Percentiles rank a stretch among this genome's conserved stretches.
Conservation (phyloP, 92 coral and sea anemone species). For the Phymanthus crucifer region DNA sequence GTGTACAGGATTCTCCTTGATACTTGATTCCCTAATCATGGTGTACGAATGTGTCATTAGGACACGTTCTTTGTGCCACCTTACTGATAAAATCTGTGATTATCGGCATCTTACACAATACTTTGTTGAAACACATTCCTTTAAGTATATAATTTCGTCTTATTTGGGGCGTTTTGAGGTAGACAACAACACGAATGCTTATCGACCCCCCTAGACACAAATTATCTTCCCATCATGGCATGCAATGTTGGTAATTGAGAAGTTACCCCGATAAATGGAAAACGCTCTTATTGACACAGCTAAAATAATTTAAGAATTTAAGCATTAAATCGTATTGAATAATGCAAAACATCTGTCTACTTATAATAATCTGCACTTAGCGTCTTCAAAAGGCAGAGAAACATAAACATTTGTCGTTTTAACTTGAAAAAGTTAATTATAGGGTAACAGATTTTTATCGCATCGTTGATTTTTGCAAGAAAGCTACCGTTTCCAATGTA, state of each 20-base stretch:
- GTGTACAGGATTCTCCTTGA: not conserved
- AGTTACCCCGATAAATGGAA: not conserved
- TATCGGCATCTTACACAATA: not conserved
- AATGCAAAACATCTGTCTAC: not conserved
- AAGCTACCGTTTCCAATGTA: no score
- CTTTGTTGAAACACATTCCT: conserved; percentile 8
- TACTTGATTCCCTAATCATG: not conserved
- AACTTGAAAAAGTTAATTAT: not conserved
- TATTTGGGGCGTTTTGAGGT: not conserved
- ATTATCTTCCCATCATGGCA: not conserved
- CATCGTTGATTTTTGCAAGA: no score
- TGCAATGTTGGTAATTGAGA: not conserved
- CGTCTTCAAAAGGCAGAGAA: not conserved
- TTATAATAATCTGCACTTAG: not conserved
- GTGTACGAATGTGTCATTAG: not conserved
- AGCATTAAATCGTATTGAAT: not conserved
- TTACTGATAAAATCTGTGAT: not conserved
- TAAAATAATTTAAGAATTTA: not conserved
- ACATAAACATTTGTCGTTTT: not conserved
- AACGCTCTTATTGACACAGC: not conserved
- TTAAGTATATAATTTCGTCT: not conserved
- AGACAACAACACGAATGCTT: not conserved
- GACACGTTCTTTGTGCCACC: not conserved
- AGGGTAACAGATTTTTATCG: not conserved
- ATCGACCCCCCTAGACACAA: not conserved